Evolutionary conservation across 1,140 invertebrate genomes (phyloP), one percentile per base, ranked within the genome.

Genomic region (Dryas iulia): DNA sequence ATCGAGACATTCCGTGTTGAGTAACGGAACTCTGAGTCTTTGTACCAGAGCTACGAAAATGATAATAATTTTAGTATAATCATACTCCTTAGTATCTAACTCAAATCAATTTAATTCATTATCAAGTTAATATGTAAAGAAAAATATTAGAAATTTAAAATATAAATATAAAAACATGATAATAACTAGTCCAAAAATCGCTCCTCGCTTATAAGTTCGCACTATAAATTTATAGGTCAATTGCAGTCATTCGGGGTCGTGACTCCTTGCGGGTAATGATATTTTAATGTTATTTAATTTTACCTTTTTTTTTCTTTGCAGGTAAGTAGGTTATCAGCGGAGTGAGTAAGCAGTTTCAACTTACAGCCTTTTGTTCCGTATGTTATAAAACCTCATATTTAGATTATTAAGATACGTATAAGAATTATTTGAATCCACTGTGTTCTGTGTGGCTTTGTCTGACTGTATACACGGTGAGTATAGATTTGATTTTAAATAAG

Each of bases 221-320:
- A 12, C 35, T 71, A 59, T 52, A 56, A 33, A 68, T 73, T 73
- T 77, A 74, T 82, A 82, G 87, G 83, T 88, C 84, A 87, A 82
- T 86, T 80, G 76, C 86, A 78, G 78, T 74, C 73, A 74, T 78
- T 78, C 68, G 76, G 70, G 86, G 83, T 88, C 87, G 76, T 72
- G 80, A 83, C 82, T 75, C 76, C 68, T 79, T 77, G 76, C 74
- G 68, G 73, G 78, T 85, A 87, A 87, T 87, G 86, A 88, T 90
- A 90, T 89, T 84, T 83, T 88, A 88, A 86, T 84, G 82, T 84
- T 81, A 84, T 87, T 89, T 86, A 86, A 87, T 86, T 85, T 81
- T 76, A 65, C 72, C 67, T 64, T 83, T 86, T 85, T 84, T 85
- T 79, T 56, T 56, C 11, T 72, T 89, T 85, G 24, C 85, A 88